Percentiles rank a stretch among this genome's conserved stretches.
Conservation (phyloP, 2,113 vertebrate species). For the Vidua macroura region DNA sequence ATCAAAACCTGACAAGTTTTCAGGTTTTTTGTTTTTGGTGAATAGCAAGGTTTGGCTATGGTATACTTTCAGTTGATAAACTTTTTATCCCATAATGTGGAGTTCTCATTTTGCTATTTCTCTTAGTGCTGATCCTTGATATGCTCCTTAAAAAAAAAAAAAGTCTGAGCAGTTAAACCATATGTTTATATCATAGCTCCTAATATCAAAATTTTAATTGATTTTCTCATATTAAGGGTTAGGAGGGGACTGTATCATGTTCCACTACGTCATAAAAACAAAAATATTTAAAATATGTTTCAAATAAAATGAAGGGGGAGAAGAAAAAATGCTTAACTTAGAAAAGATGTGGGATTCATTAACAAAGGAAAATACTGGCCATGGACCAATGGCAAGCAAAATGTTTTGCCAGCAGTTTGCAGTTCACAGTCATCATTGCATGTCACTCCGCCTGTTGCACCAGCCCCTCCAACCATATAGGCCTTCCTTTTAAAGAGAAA, state of each 20-base stretch:
- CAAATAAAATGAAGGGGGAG: constrained; percentile 68
- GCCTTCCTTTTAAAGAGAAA: constrained; percentile 67
- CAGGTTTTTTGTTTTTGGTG: neutral
- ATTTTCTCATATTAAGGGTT: constrained; percentile 66
- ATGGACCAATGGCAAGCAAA: constrained; percentile 68
- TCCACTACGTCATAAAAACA: constrained; percentile 73
- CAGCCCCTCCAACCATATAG: constrained; percentile 8
- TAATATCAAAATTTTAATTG: constrained; percentile 70
- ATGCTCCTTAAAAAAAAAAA: neutral
- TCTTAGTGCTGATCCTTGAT: neutral
- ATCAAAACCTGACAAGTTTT: neutral
- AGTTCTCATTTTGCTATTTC: constrained; percentile 1
- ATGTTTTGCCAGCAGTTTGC: constrained; percentile 76
- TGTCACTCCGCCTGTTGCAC: constrained; percentile 33
- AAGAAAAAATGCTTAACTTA: constrained; percentile 75
- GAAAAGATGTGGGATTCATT: constrained; percentile 83
- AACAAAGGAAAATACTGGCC: constrained; percentile 78
- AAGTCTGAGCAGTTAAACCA: constrained; percentile 20
- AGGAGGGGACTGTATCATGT: constrained; percentile 69
- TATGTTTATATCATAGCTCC: constrained; percentile 60
- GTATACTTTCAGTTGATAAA: neutral
- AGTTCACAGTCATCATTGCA: constrained; percentile 61
- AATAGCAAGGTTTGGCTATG: neutral
- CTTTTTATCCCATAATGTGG: neutral
- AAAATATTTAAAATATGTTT: constrained; percentile 83